Evolutionary conservation across 2,797 vertebrate species (phyloP).

Genomic region (Cynodonichthys magdalenae): DNA sequence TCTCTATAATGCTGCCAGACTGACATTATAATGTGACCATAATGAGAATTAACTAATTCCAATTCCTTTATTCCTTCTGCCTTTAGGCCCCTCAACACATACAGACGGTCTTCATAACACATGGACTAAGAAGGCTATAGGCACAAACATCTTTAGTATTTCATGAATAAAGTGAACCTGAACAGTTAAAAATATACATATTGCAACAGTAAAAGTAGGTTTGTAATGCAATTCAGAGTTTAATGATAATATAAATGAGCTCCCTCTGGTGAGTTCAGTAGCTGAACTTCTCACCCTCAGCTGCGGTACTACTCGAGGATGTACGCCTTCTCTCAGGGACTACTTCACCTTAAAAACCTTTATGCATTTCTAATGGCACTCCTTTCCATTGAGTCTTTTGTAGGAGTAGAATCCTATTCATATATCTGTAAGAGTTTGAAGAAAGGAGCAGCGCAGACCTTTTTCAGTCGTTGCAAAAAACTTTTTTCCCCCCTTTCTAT

Average conservation of each 20-base stretch:
- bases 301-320: slow-evolving; percentile 14
- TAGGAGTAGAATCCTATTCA: slow-evolving; percentile 1
- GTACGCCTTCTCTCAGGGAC: slow-evolving; percentile 31
- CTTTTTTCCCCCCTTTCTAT: slow-evolving; percentile 17
- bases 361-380: slow-evolving; percentile 57
- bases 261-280: slow-evolving; percentile 7
- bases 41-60: neutral
- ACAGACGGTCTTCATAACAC: neutral
- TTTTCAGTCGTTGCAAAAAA: slow-evolving; percentile 17
- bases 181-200: neutral
- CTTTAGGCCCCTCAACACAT: neutral
- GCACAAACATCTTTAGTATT: neutral
- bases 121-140: too few species aligned
- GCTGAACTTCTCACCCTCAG: slow-evolving; percentile 42
- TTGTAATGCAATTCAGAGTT: slow-evolving; percentile 3
- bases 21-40: neutral
- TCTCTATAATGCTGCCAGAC: neutral
- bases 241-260: slow-evolving; percentile 5
- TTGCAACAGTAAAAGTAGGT: neutral
- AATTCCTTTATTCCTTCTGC: neutral
- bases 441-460: slow-evolving; percentile 22
- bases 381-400: slow-evolving; percentile 19
- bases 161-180: fast-evolving
- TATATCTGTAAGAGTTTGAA: slow-evolving; percentile 11
- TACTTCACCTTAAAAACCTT: slow-evolving; percentile 44